Evolutionary conservation across 2,113 vertebrate genomes (phyloP), one percentile per base, ranked within the genome.

Genomic region (Dinomys branickii): DNA sequence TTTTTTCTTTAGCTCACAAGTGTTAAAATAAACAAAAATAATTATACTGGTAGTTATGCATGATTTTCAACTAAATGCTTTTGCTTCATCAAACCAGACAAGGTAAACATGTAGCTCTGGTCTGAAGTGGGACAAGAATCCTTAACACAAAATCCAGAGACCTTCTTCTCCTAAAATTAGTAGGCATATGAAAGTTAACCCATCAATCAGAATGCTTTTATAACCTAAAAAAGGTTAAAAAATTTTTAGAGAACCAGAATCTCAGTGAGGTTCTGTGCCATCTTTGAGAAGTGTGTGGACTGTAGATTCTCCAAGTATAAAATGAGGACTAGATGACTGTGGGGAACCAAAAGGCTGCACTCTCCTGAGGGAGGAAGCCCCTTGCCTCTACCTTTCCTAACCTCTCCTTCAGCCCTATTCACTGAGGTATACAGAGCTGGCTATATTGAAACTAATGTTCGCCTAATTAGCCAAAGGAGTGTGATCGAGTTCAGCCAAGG

Each of bases 1-100:
- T 52, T 44, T 91, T 94, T 91, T 90, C 41, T 94, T 58, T 81
- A 87, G 84, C 88, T 95, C 97, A 56, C 91, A 88, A 94, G 58
- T 95, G 11, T 91, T 90, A 80, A 92, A 54, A 94, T 82, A 92
- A 91, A 94, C 0, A 50, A 54, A 83, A 94, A 82, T 83, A 85
- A 77, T 95, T 69, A 88, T 1, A 59, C 30, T 8, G 7, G 75
- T 19, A 24, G 20, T 22, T 88, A 19, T 50, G 10, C 54, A 41
- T 78, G 11, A 44, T 80, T 86, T 94, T 92, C 75, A 86, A 71
- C 50, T 19, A 56, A 58, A 63, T 26, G 12, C 2, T 91, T 69
- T 91, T 86, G 58, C 50, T 84, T 88, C 35, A 65, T 78, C 47
- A 88, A 44, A 52, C 41, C n/a, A n/a, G 4, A n/a, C 19, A 12